Conservation (phyloP, 1,140 invertebrate species). For the Drosophila murphyi region DNA sequence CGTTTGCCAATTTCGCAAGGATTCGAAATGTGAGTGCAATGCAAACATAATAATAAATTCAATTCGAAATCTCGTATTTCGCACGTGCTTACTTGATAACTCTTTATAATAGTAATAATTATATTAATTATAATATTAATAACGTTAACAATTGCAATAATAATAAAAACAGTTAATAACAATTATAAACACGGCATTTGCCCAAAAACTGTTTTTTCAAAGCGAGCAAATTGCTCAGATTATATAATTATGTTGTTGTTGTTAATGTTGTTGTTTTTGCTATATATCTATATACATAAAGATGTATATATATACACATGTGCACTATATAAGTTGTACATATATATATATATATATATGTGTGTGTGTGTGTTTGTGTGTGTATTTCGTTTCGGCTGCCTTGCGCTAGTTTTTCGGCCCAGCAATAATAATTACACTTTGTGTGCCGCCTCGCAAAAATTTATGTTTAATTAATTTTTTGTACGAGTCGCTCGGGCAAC, state of each 20-base stretch:
- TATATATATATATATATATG: constrained; percentile 5
- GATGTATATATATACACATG: constrained; percentile 13
- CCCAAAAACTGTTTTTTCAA: constrained; percentile 25
- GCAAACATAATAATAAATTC: constrained; percentile 74
- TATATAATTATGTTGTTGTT: constrained; percentile 53
- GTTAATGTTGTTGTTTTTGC: constrained; percentile 6
- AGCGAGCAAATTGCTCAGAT: constrained; percentile 36
- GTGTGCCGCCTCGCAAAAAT: constrained; percentile 14
- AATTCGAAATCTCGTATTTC: constrained; percentile 36
- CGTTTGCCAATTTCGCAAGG: constrained; percentile 72
- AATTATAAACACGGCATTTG: constrained; percentile 9
- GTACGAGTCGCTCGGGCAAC: constrained; percentile 48
- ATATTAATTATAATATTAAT: not conserved
- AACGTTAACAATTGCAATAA: constrained; percentile 3
- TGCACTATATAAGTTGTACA: constrained; percentile 26
- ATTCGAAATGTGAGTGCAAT: constrained; percentile 66
- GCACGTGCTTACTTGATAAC: constrained; percentile 38
- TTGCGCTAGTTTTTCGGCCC: constrained; percentile 61
- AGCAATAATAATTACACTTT: constrained; percentile 50
- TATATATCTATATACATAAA: not conserved
- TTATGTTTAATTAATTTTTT: constrained; percentile 53
- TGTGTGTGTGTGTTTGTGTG: not conserved
- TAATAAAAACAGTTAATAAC: constrained; percentile 16
- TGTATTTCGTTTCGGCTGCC: constrained; percentile 40
- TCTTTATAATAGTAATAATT: not conserved